Evolutionary conservation across 2,113 vertebrate species (phyloP).

Genomic region (Monopterus albus): DNA sequence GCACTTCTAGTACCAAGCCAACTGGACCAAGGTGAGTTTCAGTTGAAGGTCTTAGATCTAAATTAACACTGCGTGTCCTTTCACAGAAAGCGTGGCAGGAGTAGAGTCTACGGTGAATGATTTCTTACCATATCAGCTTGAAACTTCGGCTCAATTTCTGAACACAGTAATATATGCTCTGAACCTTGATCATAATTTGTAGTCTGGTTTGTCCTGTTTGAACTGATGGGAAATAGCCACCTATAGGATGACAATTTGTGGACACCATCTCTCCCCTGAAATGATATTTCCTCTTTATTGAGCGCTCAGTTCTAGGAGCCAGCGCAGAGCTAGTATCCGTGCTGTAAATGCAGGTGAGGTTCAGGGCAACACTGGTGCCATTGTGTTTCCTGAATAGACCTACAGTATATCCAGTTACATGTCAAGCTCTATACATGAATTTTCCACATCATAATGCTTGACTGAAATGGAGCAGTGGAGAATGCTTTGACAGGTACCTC

Average conservation of each 20-base stretch:
- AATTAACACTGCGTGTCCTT: background rate
- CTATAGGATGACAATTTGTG: too few relatives aligned
- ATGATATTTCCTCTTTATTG: slow-evolving; percentile 31
- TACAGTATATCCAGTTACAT: slow-evolving; percentile 68
- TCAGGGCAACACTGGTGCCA: slow-evolving; percentile 34
- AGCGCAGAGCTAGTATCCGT: slow-evolving; percentile 9
- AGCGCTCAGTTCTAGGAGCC: background rate
- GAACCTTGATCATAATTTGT: background rate
- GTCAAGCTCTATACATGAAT: slow-evolving; percentile 43
- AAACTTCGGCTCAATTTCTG: background rate
- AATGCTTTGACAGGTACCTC: slow-evolving; percentile 17
- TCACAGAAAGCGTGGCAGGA: background rate
- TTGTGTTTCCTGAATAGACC: slow-evolving; percentile 64
- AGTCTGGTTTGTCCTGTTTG: background rate
- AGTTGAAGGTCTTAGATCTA: background rate
- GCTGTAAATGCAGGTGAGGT: slow-evolving; percentile 30
- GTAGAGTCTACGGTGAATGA: background rate
- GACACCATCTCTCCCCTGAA: background rate
- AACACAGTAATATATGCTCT: background rate
- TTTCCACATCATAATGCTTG: slow-evolving; percentile 52
- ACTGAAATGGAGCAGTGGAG: slow-evolving; percentile 51
- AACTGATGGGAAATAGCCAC: background rate
- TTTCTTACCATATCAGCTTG: background rate
- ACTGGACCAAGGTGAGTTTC: background rate
- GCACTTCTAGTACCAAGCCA: background rate